Evolutionary conservation across 2,888 invertebrate genomes (phyloP), one percentile per base, ranked within the genome.

Genomic region (Pseudococcus jackbeardsleyi): DNA sequence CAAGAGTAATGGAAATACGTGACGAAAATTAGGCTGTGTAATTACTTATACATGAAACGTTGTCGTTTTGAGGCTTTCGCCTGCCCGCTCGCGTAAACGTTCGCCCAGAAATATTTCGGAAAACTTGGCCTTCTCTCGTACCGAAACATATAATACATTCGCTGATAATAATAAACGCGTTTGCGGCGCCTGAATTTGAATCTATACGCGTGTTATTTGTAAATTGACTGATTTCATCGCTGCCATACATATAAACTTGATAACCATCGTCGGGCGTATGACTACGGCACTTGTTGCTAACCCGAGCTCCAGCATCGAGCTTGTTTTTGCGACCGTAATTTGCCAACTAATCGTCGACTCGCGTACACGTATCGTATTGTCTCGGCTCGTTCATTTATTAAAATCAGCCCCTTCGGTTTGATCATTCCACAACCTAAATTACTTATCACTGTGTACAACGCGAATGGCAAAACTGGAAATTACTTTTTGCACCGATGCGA

Each of bases 151-250:
- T 33, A 33, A 33, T 50, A 50, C 50, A 50, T 50, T 50, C 12
- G 22, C 19, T 19, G 22, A 64, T 64, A 0, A 64, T 64, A 64
- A 22, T 64, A 64, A 64, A 64, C 64, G 64, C 64, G 22, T 64
- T 64, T 64, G 64, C 64, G 64, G 3, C 1, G 64, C 64, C 64
- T 22, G 2, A 64, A 64, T 64, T 19, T 8, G 64, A 64, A 64
- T 64, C 12, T 33, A 33, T 50, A 64, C 64, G 19, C 19, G 64
- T 22, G 19, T 64, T 64, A 64, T 64, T 64, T 64, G 64, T 22
- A 64, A 64, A 64, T 64, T 64, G 64, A 64, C 64, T 64, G 64
- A 64, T 64, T 64, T 64, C 64, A 64, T 64, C 64, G 64, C 64
- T 64, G 22, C 5, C 12, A 22, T 64, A 64, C 19, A 33, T 33